phyloP scores from a whole-genome alignment of 1,140 invertebrate genomes.

The Gonioctena quinquepunctata region DNA sequence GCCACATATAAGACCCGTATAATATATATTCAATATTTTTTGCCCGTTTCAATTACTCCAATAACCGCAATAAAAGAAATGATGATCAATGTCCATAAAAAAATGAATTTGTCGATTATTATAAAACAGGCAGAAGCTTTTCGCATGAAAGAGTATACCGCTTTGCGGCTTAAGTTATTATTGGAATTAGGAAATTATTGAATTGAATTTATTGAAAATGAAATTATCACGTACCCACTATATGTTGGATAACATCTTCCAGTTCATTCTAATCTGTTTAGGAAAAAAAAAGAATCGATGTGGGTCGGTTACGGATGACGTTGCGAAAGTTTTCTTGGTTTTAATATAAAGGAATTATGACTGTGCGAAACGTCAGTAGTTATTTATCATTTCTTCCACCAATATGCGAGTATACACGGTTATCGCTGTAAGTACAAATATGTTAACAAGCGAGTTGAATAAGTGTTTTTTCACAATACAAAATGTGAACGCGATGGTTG shows the following conservation, averaged over 20 bases:
- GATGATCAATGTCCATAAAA: background rate
- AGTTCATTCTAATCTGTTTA: background rate
- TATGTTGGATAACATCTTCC: background rate
- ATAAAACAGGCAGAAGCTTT: background rate
- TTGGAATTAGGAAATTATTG: background rate
- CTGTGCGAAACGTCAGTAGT: background rate
- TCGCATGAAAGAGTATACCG: background rate
- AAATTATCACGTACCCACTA: background rate
- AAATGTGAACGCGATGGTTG: no score
- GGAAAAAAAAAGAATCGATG: background rate
- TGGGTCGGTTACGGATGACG: background rate
- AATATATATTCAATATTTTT: no score
- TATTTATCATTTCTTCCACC: background rate
- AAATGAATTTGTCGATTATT: background rate
- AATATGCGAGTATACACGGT: background rate
- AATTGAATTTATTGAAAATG: background rate
- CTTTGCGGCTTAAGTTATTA: background rate
- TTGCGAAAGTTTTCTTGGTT: background rate
- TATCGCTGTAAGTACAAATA: background rate
- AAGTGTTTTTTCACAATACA: no score
- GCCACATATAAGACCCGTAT: no score
- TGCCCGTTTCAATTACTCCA: no score
- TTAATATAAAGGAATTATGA: background rate
- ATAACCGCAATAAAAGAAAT: background rate
- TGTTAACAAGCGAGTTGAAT: no score